Base-by-base conservation (phyloP, 2,113 vertebrate species). In the Chaetops frenatus region DNA sequence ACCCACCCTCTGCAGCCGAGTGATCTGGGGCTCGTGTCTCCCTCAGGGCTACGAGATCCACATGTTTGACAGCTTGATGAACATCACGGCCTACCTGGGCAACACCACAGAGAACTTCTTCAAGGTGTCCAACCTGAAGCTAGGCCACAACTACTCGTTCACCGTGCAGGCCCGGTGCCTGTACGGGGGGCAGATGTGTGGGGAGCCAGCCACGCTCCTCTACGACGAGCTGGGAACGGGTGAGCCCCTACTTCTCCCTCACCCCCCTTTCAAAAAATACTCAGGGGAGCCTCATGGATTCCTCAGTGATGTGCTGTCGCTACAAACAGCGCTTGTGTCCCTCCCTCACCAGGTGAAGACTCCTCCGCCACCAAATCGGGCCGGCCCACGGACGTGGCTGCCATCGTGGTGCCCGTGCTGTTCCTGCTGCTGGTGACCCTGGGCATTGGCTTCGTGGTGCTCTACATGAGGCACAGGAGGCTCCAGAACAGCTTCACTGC, bases 81-180 rank as follows among this genome's bases (percentile, higher is more conserved):
- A 99, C 94, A 97, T 97, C 92, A 98, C 98, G 0, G 97, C 97
- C 8, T 98, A 96, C 81, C 98, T 99, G 10, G 99, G 99, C 36
- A 99, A 99, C 93, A 99, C 99, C 82, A 99, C 99, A 0, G 99
- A 99, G 91, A 99, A 98, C 28, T 99, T 98, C 98, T 99, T 99
- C 97, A 98, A 98, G 79, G 98, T 99, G 95, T 98, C 97, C 96
- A 98, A 98, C 97, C 98, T 99, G 97, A 98, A 98, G 92, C 51
- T 97, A 17, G 99, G 99, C 20, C 99, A 99, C 96, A 99, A 99
- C 97, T 99, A 99, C 62, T 99, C 99, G 0, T 99, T 99, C 98
- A 98, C 95, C 0, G 99, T 99, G 29, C 99, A 98, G 94, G 99
- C 99, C 4, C 96, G 98, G 45, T 99, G 99, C 79, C 98, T 99